phyloP scores from a whole-genome alignment of 2,113 vertebrate genomes.

The Semicossyphus pulcher region DNA sequence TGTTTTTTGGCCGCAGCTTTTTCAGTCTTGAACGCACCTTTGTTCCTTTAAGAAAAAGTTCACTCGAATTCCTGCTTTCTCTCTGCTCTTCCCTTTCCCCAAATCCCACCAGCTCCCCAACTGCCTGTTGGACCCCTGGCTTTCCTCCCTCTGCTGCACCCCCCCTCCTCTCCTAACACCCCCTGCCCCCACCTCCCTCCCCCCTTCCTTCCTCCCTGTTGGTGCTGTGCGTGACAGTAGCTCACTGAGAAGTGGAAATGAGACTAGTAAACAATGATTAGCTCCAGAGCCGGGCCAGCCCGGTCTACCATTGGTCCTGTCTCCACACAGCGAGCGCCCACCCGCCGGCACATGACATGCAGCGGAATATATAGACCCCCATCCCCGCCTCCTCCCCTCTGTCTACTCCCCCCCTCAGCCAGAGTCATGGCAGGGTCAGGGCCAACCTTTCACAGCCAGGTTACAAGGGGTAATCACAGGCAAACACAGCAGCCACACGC shows the following conservation, averaged over 20 bases:
- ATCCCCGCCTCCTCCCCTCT: slow-evolving; percentile 3
- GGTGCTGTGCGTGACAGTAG: slow-evolving; percentile 87
- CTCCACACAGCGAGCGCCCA: slow-evolving; percentile 67
- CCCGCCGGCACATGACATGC: slow-evolving; percentile 70
- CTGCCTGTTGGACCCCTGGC: slow-evolving; percentile 68
- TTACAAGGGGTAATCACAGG: slow-evolving; percentile 82
- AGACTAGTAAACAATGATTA: slow-evolving; percentile 89
- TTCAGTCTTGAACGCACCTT: slow-evolving; percentile 48
- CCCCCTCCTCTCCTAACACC: slow-evolving; percentile 22
- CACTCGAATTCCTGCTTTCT: slow-evolving; percentile 37
- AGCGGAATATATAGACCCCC: slow-evolving; percentile 38
- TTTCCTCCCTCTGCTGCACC: slow-evolving; percentile 38
- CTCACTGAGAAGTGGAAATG: slow-evolving; percentile 88
- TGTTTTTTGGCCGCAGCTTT: slow-evolving; percentile 54
- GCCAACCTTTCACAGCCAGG: slow-evolving; percentile 85
- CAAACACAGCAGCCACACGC: slow-evolving; percentile 86
- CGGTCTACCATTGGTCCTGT: slow-evolving; percentile 77
- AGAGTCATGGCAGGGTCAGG: slow-evolving; percentile 83
- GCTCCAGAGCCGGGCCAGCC: slow-evolving; percentile 82
- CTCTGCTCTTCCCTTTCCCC: slow-evolving; percentile 35
- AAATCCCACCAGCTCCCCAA: slow-evolving; percentile 62
- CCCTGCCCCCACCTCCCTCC: slow-evolving; percentile 21
- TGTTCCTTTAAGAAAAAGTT: slow-evolving; percentile 21
- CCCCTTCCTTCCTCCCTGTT: slow-evolving; percentile 71
- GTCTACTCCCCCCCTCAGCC: slow-evolving; percentile 14